phyloP scores from a whole-genome alignment of 2,888 invertebrate species.

The Nemoura dubitans region DNA sequence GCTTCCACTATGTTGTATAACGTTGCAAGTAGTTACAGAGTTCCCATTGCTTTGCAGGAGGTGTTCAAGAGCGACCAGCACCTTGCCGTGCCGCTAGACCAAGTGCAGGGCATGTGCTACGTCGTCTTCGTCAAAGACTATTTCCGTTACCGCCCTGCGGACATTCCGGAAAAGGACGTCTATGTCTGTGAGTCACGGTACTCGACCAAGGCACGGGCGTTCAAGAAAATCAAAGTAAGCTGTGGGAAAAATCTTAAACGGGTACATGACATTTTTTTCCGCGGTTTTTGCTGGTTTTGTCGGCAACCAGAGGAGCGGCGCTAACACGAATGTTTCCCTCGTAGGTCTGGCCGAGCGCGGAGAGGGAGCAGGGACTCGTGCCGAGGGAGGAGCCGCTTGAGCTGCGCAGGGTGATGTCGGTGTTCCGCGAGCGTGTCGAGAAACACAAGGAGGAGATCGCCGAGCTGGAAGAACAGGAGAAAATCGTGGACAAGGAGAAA shows the following conservation, averaged over 20 bases:
- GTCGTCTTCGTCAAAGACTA: slow-evolving; percentile 96
- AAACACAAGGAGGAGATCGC: slow-evolving; percentile 90
- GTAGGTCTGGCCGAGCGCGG: slow-evolving; percentile 64
- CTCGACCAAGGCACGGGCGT: slow-evolving; percentile 82
- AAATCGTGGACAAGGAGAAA: slow-evolving; percentile 84
- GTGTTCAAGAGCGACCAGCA: slow-evolving; percentile 95
- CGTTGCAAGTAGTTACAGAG: too few species aligned
- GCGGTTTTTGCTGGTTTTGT: background rate
- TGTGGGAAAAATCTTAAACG: background rate
- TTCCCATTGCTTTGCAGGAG: slow-evolving; percentile 64
- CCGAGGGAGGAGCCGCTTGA: slow-evolving; percentile 79
- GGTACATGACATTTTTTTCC: background rate
- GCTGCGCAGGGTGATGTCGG: slow-evolving; percentile 88
- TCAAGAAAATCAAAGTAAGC: slow-evolving; percentile 86
- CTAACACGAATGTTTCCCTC: background rate
- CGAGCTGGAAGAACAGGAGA: slow-evolving; percentile 83
- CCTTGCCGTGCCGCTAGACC: slow-evolving; percentile 83
- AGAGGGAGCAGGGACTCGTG: slow-evolving; percentile 74
- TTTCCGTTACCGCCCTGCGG: slow-evolving; percentile 87
- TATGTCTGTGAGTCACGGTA: slow-evolving; percentile 98
- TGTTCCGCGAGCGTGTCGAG: slow-evolving; percentile 89
- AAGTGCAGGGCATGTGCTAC: slow-evolving; percentile 87
- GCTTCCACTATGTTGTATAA: too few species aligned
- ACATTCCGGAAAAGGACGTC: slow-evolving; percentile 90
- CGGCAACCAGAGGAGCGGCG: background rate